A percentile compares a stretch with the other conserved stretches of the same genome.
These are phyloP conservation scores for Leptinotarsa peninsularis DNA, from an alignment of 2,888 invertebrate species.

Conservation along the genomic window DNA sequence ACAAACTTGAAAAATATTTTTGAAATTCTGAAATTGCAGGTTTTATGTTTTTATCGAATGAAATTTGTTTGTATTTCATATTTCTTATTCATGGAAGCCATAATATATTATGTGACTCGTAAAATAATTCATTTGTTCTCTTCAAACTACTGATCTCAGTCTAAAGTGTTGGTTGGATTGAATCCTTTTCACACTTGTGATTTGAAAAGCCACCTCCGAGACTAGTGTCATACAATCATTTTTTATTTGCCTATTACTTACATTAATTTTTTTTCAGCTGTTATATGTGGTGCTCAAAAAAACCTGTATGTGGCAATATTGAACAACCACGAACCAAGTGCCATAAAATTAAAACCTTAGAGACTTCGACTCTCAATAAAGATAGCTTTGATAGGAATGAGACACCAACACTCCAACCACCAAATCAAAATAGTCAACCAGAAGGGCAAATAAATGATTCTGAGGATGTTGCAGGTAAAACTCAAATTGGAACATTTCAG, in stretches of 20 bases:
- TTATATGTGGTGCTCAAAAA: slow-evolving; percentile 14
- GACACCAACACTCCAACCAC: neutral
- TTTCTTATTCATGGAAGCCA: neutral
- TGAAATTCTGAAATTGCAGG: too few relatives aligned
- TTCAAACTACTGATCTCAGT: neutral
- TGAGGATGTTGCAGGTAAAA: neutral
- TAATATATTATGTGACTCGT: neutral
- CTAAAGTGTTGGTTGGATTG: neutral
- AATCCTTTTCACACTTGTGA: neutral
- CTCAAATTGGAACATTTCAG: neutral
- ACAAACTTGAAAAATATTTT: too few relatives aligned
- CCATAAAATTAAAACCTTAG: neutral
- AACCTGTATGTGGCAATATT: neutral
- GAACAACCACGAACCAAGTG: neutral
- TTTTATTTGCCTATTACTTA: neutral
- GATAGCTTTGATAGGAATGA: slow-evolving; percentile 1
- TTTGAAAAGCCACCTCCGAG: neutral
- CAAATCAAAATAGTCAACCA: neutral
- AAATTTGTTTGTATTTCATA: neutral
- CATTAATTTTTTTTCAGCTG: neutral
- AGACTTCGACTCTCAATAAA: neutral
- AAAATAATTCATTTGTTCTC: neutral
- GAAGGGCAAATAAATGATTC: neutral
- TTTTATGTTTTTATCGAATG: too few relatives aligned
- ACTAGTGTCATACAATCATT: neutral